Evolutionary conservation across 2,888 invertebrate species (phyloP).

Genomic region (Andrena bicolor): DNA sequence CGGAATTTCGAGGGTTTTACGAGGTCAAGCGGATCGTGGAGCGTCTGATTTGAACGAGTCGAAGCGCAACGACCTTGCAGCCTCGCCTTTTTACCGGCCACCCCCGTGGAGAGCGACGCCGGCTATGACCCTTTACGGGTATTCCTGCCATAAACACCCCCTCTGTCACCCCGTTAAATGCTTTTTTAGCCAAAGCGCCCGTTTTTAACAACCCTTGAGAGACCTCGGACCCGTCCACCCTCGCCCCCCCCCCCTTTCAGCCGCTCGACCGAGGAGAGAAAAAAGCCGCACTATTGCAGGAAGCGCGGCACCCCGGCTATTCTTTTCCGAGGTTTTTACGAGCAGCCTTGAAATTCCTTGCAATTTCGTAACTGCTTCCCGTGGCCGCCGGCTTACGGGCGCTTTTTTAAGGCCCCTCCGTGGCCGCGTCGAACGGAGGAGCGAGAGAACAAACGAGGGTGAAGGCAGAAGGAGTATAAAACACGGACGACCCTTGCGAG

Average conservation of each 20-base stretch:
- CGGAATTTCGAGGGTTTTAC: slow-evolving; percentile 46
- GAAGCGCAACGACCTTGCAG: slow-evolving; percentile 64
- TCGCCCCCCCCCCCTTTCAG: slow-evolving; percentile 51
- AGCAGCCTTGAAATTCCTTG: slow-evolving; percentile 80
- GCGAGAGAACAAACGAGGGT: not conserved
- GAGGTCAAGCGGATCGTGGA: slow-evolving; percentile 43
- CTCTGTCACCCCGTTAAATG: slow-evolving; percentile 81
- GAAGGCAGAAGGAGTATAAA: slow-evolving; percentile 36
- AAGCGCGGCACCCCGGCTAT: slow-evolving; percentile 76
- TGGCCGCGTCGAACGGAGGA: slow-evolving; percentile 35
- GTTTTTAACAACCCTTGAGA: slow-evolving; percentile 83
- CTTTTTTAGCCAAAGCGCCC: slow-evolving; percentile 76
- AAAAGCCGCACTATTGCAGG: slow-evolving; percentile 84
- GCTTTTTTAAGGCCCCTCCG: slow-evolving; percentile 70
- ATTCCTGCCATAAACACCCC: slow-evolving; percentile 74
- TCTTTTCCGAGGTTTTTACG: slow-evolving; percentile 76
- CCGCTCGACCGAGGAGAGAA: slow-evolving; percentile 53
- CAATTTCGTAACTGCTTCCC: slow-evolving; percentile 77
- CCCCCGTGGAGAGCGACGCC: slow-evolving; percentile 38
- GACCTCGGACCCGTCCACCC: slow-evolving; percentile 67
- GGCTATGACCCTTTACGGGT: slow-evolving; percentile 68
- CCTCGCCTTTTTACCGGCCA: slow-evolving; percentile 66
- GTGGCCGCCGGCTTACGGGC: slow-evolving; percentile 68
- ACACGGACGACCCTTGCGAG: slow-evolving; percentile 64
- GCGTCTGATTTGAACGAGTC: slow-evolving; percentile 55